Percentiles rank a stretch among this genome's conserved stretches.
phyloP scores from a whole-genome alignment of 2,113 vertebrate genomes.

The Melanotaenia duboulayi region DNA sequence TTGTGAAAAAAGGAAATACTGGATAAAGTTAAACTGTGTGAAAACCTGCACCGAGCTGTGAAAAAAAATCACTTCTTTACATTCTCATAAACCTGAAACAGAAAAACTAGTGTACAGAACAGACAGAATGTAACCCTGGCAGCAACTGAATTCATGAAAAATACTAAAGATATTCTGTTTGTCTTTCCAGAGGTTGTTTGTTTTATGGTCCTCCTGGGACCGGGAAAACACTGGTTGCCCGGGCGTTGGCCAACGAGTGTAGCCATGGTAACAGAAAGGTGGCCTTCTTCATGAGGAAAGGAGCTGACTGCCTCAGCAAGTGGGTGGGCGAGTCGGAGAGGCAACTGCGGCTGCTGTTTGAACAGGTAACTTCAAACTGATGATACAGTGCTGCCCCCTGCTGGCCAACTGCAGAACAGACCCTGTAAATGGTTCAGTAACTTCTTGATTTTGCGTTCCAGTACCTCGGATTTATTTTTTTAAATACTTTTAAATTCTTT shows the following conservation, averaged over 20 bases:
- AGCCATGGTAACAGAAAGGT: conserved; percentile 88
- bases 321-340: conserved; percentile 94
- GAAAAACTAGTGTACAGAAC: no score
- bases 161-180: neutral
- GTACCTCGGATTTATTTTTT: no score
- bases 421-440: neutral
- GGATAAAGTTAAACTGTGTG: neutral
- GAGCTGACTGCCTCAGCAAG: conserved; percentile 92
- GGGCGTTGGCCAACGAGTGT: conserved; percentile 92
- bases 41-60: neutral
- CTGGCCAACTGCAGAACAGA: neutral
- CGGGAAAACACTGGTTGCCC: conserved; percentile 92
- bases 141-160: no score
- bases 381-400: neutral
- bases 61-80: no score
- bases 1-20: neutral
- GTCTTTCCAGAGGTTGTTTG: conserved; percentile 87
- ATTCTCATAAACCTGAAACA: neutral
- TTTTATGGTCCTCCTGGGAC: conserved; percentile 95
- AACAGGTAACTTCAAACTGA: conserved; percentile 84
- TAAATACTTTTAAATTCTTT: neutral
- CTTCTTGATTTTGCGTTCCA: no score
- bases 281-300: conserved; percentile 95
- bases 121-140: neutral
- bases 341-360: conserved; percentile 90